Conservation (phyloP, 2,113 vertebrate genomes). For the Brienomyrus longianalis region DNA sequence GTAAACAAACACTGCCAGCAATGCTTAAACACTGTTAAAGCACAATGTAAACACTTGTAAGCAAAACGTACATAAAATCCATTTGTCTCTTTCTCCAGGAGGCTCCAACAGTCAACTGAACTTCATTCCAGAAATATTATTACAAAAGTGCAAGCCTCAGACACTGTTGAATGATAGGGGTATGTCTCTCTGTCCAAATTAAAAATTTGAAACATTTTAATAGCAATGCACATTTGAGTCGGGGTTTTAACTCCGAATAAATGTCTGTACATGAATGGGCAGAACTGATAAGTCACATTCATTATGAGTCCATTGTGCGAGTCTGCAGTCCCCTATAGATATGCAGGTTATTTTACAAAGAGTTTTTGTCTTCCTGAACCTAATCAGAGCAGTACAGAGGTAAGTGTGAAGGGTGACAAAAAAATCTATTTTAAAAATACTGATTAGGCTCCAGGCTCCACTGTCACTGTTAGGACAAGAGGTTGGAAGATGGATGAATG, state of each 20-base stretch:
- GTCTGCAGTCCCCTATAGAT: not conserved
- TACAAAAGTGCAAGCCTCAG: not conserved
- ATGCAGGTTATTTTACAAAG: not conserved
- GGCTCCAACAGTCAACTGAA: not conserved
- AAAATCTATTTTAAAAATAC: not conserved
- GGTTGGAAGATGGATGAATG: not conserved
- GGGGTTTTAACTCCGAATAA: not conserved
- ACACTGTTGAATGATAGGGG: not conserved
- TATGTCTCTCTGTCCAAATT: not conserved
- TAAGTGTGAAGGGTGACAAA: not conserved
- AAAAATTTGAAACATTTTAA: not conserved
- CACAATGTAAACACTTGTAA: not conserved
- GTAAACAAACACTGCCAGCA: not conserved
- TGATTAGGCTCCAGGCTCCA: not conserved
- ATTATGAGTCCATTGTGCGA: not conserved
- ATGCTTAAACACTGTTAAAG: slow-evolving; percentile 2
- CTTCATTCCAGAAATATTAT: not conserved
- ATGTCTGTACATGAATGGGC: not conserved
- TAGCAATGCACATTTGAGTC: not conserved
- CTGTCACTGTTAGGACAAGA: not conserved
- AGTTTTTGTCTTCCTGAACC: not conserved
- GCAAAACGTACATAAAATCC: not conserved
- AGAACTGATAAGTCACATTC: not conserved
- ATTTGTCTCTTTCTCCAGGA: not conserved
- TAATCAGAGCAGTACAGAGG: not conserved